phyloP scores from a whole-genome alignment of 2,113 vertebrate species.

The Calyptommatus sinebrachiatus region DNA sequence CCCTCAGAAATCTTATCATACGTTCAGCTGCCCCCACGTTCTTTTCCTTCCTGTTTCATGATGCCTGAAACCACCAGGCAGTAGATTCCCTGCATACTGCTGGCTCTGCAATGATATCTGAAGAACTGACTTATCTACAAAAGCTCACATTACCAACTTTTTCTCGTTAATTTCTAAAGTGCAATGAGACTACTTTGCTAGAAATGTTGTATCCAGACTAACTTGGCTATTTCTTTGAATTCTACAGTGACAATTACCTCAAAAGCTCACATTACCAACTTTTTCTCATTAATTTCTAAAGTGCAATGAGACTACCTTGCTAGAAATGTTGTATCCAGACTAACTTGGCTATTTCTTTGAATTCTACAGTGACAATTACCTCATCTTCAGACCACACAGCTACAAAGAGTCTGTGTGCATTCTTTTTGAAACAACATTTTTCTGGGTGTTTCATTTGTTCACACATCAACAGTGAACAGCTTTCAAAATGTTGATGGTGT shows the following conservation, averaged over 20 bases:
- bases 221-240: too few relatives aligned
- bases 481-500: not conserved
- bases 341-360: too few relatives aligned
- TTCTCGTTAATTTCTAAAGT: too few relatives aligned
- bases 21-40: not conserved
- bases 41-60: constrained; percentile 48
- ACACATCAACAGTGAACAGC: constrained; percentile 53
- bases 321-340: too few relatives aligned
- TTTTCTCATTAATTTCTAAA: too few relatives aligned
- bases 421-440: constrained; percentile 22
- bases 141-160: too few relatives aligned
- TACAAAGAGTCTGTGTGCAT: constrained; percentile 33
- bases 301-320: too few relatives aligned
- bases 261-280: not conserved
- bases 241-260: constrained; percentile 50
- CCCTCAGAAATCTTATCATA: constrained; percentile 28
- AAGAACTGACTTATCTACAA: too few relatives aligned
- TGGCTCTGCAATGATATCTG: constrained; percentile 21
- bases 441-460: constrained; percentile 53
- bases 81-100: constrained; percentile 49
- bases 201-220: too few relatives aligned
- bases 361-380: constrained; percentile 41
- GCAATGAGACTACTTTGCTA: too few relatives aligned
- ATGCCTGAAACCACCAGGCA: constrained; percentile 41
- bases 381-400: constrained; percentile 49